These are phyloP conservation scores for Stegodyphus dumicola DNA, from an alignment of 1,140 invertebrate genomes.

Conservation along the genomic window DNA sequence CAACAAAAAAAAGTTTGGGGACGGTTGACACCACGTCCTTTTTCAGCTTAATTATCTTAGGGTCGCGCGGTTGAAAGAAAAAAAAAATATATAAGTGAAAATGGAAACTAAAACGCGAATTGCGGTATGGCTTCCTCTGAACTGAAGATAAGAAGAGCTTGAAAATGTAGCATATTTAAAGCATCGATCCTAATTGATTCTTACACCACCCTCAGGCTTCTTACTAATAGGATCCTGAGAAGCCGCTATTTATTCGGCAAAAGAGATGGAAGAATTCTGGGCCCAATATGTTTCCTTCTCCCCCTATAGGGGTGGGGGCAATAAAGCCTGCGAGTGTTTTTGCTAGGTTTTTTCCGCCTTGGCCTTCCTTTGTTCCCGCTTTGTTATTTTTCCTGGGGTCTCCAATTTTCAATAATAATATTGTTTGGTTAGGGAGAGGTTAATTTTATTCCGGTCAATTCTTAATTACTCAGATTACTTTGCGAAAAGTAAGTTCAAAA, in stretches of 20 bases:
- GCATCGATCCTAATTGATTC: slow-evolving; percentile 49
- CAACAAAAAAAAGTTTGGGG: slow-evolving; percentile 5
- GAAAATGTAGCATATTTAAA: slow-evolving; percentile 59
- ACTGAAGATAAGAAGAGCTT: slow-evolving; percentile 38
- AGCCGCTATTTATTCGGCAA: slow-evolving; percentile 37
- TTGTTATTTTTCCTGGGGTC: slow-evolving; percentile 37
- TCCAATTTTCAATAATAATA: slow-evolving; percentile 55
- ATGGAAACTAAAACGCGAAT: slow-evolving; percentile 51
- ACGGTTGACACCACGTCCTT: slow-evolving; percentile 32
- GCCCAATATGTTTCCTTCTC: slow-evolving; percentile 27
- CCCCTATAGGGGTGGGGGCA: slow-evolving; percentile 18
- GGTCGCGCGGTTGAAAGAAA: slow-evolving; percentile 29
- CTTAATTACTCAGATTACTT: slow-evolving; percentile 59
- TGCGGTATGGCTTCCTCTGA: slow-evolving; percentile 13
- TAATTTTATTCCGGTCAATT: slow-evolving; percentile 53
- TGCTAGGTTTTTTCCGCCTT: slow-evolving; percentile 5
- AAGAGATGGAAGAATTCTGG: slow-evolving; percentile 44
- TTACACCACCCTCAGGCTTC: slow-evolving; percentile 33
- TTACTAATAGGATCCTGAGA: slow-evolving; percentile 53
- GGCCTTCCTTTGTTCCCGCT: slow-evolving; percentile 35
- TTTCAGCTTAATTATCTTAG: slow-evolving; percentile 54
- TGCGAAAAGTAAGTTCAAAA: slow-evolving; percentile 39
- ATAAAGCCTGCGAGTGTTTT: slow-evolving; percentile 57
- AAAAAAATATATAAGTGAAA: slow-evolving; percentile 44
- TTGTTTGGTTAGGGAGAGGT: slow-evolving; percentile 55